Conservation (phyloP, 2,797 vertebrate species). For the Eulemur albifrons region DNA sequence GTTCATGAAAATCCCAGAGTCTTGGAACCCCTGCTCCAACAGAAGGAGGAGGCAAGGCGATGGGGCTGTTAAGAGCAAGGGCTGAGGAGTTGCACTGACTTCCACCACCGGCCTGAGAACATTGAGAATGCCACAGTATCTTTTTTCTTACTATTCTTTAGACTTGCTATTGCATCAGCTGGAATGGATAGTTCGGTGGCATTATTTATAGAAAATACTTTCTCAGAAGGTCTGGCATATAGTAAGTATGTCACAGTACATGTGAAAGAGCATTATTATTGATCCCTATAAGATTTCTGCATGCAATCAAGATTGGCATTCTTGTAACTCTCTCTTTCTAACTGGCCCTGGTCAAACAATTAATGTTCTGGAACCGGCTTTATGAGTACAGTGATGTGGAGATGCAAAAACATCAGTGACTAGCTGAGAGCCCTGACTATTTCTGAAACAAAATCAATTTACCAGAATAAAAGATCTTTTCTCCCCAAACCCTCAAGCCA, state of each 20-base stretch:
- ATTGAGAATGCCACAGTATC: neutral
- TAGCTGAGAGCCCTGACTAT: neutral
- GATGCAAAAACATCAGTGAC: neutral
- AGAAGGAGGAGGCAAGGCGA: too few species aligned
- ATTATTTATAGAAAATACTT: neutral
- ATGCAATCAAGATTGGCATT: neutral
- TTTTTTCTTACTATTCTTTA: neutral
- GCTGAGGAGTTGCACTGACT: neutral
- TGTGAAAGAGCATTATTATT: neutral
- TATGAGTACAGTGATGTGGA: neutral
- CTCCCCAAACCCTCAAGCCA: neutral
- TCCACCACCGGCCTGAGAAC: neutral
- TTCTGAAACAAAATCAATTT: neutral
- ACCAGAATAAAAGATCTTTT: neutral
- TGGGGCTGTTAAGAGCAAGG: neutral
- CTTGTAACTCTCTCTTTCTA: neutral
- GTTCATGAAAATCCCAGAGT: neutral
- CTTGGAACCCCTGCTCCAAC: neutral
- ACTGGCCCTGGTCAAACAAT: neutral
- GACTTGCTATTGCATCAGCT: neutral
- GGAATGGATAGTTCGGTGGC: neutral
- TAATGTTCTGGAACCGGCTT: neutral
- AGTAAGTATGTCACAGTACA: neutral
- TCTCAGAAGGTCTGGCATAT: neutral
- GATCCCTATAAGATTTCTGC: neutral